These are phyloP conservation scores for Idaea biselata DNA, from an alignment of 2,888 invertebrate species.

Conservation along the genomic window DNA sequence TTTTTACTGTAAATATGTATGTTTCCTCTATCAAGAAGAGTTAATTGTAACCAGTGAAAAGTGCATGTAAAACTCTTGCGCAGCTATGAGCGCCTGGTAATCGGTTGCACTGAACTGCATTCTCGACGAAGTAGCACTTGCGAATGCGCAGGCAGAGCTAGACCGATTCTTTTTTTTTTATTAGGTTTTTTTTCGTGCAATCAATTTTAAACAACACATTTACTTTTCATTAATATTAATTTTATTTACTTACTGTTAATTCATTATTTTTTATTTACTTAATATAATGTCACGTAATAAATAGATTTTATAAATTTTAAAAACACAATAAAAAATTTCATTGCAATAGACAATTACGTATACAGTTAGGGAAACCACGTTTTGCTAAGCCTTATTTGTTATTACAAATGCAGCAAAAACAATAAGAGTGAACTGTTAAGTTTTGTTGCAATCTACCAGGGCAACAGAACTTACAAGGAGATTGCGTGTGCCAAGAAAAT, in stretches of 20 bases:
- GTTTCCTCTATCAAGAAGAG: neutral
- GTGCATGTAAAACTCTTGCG: constrained; percentile 47
- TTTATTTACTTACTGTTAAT: too few relatives aligned
- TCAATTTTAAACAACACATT: constrained; percentile 7
- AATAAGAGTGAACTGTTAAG: constrained; percentile 42
- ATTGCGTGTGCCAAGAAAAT: constrained; percentile 57
- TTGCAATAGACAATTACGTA: neutral
- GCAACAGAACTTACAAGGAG: constrained; percentile 52
- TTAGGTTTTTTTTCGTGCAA: neutral
- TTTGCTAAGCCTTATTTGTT: neutral
- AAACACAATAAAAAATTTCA: neutral
- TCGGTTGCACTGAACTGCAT: constrained; percentile 65
- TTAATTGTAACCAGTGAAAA: constrained; percentile 27
- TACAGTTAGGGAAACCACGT: neutral
- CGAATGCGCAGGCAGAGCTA: neutral
- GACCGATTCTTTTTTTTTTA: too few relatives aligned
- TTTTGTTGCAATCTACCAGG: constrained; percentile 64
- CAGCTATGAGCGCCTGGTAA: constrained; percentile 59
- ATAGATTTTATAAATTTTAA: constrained; percentile 9
- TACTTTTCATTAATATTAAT: constrained; percentile 13
- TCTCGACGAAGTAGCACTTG: constrained; percentile 34
- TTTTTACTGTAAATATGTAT: constrained; percentile 4
- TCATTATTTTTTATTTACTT: too few relatives aligned
- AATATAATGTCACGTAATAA: too few relatives aligned
- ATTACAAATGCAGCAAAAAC: neutral